Base-by-base conservation (phyloP, 2,888 invertebrate genomes). In the Stenchaetothrips biformis region DNA sequence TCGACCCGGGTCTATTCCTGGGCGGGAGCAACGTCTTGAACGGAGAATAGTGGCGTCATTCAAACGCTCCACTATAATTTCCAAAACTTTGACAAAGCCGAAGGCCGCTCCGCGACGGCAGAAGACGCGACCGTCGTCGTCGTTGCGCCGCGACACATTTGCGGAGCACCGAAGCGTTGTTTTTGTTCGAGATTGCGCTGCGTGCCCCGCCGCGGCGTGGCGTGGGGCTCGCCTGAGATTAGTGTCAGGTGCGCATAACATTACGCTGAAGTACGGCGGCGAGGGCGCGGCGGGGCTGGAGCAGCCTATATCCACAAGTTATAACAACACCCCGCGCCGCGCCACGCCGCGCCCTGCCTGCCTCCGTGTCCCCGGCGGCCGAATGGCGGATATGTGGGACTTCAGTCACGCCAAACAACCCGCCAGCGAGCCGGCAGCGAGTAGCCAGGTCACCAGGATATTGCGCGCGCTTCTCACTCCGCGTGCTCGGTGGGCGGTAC, bases 211-310 rank as follows among this genome's bases (percentile, higher is more conserved):
- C 13, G 62, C n/a, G 18, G n/a, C 18, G 18, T 7, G 62, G 62
- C 62, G 18, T 16, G 62, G 8, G 2, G 62, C 62, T n/a, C 21
- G 67, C n/a, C 67, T 67, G 67, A 21, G 67, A 67, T 67, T 67
- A 67, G 21, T 67, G 67, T 67, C 67, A 67, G 67, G 67, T 67
- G 67, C 67, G 67, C 67, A 67, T 21, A 67, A 67, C 67, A 21
- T 67, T 67, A 7, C 21, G 67, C 13, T 18, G 59, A 18, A 13
- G 59, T 13, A 59, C 59, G 37, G 37, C 37, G 37, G 37, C 37
- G 37, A 37, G 37, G 37, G 37, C 37, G 37, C 37, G 37, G 37
- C 37, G 37, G 37, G 37, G 37, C 37, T 37, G 37, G 37, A 37
- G 37, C 37, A 37, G 37, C 37, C 37, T 37, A 37, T 37, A 37